phyloP scores from a whole-genome alignment of 1,140 invertebrate species.

The Brachionus angularis region DNA sequence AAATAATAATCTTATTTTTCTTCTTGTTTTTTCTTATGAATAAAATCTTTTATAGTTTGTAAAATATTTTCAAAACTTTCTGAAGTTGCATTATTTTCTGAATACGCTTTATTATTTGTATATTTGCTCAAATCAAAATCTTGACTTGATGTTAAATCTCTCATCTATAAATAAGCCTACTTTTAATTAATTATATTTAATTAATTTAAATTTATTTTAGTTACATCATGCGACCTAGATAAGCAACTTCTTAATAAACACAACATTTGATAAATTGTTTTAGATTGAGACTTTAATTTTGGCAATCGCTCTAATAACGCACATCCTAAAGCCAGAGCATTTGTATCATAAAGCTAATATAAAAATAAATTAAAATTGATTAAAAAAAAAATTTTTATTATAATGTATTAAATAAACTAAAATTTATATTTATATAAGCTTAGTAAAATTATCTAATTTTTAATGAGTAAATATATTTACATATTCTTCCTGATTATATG shows the following conservation, averaged over 20 bases:
- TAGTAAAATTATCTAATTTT: too few species aligned
- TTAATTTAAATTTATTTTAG: neutral
- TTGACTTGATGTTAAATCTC: slow-evolving; percentile 17
- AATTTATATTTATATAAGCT: too few species aligned
- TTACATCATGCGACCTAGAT: slow-evolving; percentile 19
- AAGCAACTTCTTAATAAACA: slow-evolving; percentile 42
- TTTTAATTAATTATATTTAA: neutral
- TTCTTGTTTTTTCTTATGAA: too few species aligned
- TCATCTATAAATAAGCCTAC: neutral
- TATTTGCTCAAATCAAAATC: slow-evolving; percentile 19
- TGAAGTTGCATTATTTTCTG: too few species aligned
- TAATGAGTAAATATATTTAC: too few species aligned
- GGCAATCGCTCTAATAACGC: slow-evolving; percentile 22
- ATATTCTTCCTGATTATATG: slow-evolving; percentile 7
- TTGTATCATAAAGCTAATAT: neutral
- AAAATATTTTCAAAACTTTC: too few species aligned
- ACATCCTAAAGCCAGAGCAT: slow-evolving; percentile 34
- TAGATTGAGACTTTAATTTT: neutral
- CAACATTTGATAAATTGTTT: slow-evolving; percentile 36
- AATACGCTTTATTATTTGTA: neutral
- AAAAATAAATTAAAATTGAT: neutral
- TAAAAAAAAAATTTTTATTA: neutral
- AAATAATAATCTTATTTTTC: neutral
- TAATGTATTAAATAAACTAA: too few species aligned
- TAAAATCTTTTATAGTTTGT: too few species aligned